Conservation (phyloP, 2,113 vertebrate genomes). For the Corydoras sp. region DNA sequence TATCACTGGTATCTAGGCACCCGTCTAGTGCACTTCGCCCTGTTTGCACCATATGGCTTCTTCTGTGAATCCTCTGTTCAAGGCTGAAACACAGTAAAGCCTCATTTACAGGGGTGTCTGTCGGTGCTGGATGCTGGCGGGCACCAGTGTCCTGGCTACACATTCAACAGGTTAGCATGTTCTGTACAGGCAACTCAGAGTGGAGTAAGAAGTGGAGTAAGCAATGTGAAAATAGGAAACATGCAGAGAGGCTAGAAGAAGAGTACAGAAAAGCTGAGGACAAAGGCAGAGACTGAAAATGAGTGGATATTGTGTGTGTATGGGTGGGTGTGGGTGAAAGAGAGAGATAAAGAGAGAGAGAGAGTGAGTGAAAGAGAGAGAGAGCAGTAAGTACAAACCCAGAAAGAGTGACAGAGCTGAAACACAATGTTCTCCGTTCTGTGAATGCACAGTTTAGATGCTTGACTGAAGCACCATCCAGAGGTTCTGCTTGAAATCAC, state of each 20-base stretch:
- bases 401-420: conserved; percentile 1
- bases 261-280: conserved; percentile 1
- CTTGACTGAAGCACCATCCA: background rate
- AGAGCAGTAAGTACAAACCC: conserved; percentile 3
- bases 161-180: conserved; percentile 49
- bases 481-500: background rate
- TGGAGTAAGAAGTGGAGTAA: background rate
- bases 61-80: conserved; percentile 45
- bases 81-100: conserved; percentile 57
- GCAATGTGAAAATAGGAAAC: conserved; percentile 6
- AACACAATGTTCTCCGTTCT: conserved; percentile 16
- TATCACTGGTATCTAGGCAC: conserved; percentile 25
- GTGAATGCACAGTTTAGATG: background rate
- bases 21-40: conserved; percentile 21
- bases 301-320: no score
- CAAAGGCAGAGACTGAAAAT: background rate
- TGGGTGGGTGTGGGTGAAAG: background rate
- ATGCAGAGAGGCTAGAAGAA: background rate
- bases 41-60: conserved; percentile 16
- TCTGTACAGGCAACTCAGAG: conserved; percentile 38
- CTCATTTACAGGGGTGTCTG: conserved; percentile 55
- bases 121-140: conserved; percentile 6
- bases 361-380: background rate
- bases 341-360: background rate
- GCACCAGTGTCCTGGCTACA: conserved; percentile 42